A percentile compares a stretch with the other conserved stretches of the same genome.
These are phyloP conservation scores for Pheosia tremula DNA, from an alignment of 2,888 invertebrate species.

Conservation along the genomic window DNA sequence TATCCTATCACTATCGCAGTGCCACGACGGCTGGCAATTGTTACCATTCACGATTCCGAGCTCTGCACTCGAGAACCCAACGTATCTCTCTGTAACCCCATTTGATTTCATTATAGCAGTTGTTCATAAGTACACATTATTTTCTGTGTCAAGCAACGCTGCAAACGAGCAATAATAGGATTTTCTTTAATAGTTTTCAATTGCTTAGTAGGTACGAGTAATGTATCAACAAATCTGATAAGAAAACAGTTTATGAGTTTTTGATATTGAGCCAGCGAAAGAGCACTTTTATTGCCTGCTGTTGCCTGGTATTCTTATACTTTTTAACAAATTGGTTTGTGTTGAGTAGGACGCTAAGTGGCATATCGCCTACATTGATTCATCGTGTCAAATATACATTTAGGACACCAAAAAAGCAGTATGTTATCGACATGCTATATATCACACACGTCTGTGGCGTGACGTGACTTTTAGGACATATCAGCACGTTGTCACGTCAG, in stretches of 20 bases:
- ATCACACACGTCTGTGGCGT: conserved; percentile 11
- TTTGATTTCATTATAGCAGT: neutral
- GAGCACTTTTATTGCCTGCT: too few species aligned
- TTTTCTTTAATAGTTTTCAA: neutral
- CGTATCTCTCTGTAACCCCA: neutral
- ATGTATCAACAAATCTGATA: too few species aligned
- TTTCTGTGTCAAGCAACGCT: neutral
- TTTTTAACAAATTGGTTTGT: too few species aligned
- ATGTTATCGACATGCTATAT: conserved; percentile 26
- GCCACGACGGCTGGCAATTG: neutral
- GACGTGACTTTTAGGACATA: conserved; percentile 28
- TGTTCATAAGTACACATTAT: neutral
- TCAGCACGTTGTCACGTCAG: conserved; percentile 16
- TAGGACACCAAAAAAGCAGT: conserved; percentile 11
- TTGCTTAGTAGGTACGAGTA: neutral
- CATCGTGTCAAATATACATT: conserved; percentile 9
- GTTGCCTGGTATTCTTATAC: too few species aligned
- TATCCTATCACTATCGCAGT: neutral
- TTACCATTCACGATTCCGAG: neutral
- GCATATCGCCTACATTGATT: too few species aligned
- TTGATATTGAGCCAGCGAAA: too few species aligned
- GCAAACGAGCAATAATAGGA: neutral
- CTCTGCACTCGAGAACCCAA: neutral
- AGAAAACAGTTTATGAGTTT: too few species aligned
- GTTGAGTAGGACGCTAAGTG: too few species aligned